Base-by-base conservation (phyloP, 2,797 vertebrate genomes). In the Trachurus trachurus region DNA sequence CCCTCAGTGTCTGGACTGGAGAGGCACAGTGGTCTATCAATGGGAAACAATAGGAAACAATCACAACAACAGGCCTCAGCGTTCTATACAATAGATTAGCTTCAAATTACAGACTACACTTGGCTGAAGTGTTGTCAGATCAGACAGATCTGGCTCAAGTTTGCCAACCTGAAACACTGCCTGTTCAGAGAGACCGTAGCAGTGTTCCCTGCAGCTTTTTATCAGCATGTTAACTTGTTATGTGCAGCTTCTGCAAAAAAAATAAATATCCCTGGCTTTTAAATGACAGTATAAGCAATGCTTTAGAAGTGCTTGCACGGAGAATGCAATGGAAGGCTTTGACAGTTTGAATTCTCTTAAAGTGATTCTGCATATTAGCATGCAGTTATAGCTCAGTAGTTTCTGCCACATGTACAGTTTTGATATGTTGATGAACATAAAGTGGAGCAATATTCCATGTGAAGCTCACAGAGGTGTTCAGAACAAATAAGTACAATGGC, bases 31-130 rank as follows among this genome's bases (percentile, higher is more conserved):
- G 21, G 72, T 76, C 71, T 74, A 39, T 88, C 78, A 63, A 71
- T 57, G 57, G 21, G 31, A 62, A 44, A 89, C 71, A 83, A 79
- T 57, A 44, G 73, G 56, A 44, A 86, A 64, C 61, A 76, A 65
- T 60, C 10, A 59, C 19, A 44, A 77, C 42, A 77, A 84, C 75
- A 60, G 63, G 53, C 47, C 4, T 31, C n/a, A 50, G 13, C 26
- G 42, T 73, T 82, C 45, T 78, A 47, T 64, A 34, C 59, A 83
- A 85, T 61, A 80, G 49, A 59, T 19, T 57, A 80, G 49, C 61
- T 19, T 57, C 54, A 72, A 66, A 82, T 85, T 26, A 53, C 64
- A 58, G 64, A 62, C 73, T 68, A 56, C 66, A 71, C 49, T 56
- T 72, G 49, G 66, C 50, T 74, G 50, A 44, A 78, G 69, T 31